phyloP scores from a whole-genome alignment of 2,797 vertebrate species.

The Eulemur rubriventer region DNA sequence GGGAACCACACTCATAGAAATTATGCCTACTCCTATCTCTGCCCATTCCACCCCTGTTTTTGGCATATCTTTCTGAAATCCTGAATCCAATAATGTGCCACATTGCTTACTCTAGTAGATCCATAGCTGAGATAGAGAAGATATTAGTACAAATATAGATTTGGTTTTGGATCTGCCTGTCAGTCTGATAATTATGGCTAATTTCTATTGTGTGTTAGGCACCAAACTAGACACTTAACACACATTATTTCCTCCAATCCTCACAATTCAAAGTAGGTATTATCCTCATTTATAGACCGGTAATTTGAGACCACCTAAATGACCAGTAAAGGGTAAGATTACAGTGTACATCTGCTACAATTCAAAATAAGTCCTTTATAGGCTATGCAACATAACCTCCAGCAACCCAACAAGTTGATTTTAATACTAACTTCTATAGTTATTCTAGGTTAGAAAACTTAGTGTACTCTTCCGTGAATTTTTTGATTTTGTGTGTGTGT shows the following conservation, averaged over 20 bases:
- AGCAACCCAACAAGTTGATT: neutral
- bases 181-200: neutral
- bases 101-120: neutral
- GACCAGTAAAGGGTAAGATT: neutral
- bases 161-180: neutral
- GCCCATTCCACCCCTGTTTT: neutral
- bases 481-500: neutral
- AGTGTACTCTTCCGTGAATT: neutral
- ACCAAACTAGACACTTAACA: neutral
- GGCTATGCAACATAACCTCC: neutral
- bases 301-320: neutral
- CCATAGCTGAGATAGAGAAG: neutral
- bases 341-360: neutral
- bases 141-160: neutral
- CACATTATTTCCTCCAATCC: neutral
- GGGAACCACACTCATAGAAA: neutral
- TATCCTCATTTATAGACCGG: neutral
- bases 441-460: neutral
- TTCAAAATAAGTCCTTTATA: constrained; percentile 7
- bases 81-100: neutral
- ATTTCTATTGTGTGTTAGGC: neutral
- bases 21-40: neutral
- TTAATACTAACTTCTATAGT: neutral
- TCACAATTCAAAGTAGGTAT: neutral
- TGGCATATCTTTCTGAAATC: neutral